Base-by-base conservation (phyloP, 1,140 invertebrate genomes). In the Hylyphantes graminicola region DNA sequence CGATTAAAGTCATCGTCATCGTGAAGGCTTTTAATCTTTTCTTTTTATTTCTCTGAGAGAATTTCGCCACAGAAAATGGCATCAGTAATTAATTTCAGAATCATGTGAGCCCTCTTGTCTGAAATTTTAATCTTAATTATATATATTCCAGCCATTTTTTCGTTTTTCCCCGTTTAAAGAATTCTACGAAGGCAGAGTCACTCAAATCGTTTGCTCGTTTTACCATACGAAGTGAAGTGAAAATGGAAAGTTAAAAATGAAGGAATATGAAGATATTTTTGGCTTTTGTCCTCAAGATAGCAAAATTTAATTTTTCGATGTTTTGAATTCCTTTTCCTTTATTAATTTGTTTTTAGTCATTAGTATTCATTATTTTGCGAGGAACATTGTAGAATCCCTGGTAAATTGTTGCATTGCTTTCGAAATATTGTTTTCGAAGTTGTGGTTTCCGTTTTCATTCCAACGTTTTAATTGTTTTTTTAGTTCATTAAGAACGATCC, bases 121-220 rank as follows among this genome's bases (percentile, higher is more conserved):
- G 59, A 67, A 83, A 72, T 83, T 35, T 83, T 83, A 83, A 83
- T 83, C 80, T 83, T 83, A 83, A 83, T 83, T 83, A 83, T 83
- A 83, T 75, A 74, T 83, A 74, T 81, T 53, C 75, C 80, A 1
- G 35, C 35, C 35, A 35, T 35, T 83, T 75, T 74, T 73, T 81
- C 21, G 54, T n/a, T 70, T 70, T 80, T 80, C 50, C 50, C 73
- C 35, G 3, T 21, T 11, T 19, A 19, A 51, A 73, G 48, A 57
- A 19, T 73, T 53, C 21, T 17, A 50, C 19, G 65, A 35, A 21
- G 73, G n/a, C 64, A 63, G 17, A 65, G 48, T 21, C 21, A 51
- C 57, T 72, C 67, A 73, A 81, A 81, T 81, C 79, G 79, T 67
- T 81, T 73, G 72, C 68, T 35, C 63, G 65, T 73, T n/a, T 50